A percentile compares a stretch with the other conserved stretches of the same genome.
Evolutionary conservation across 2,113 vertebrate genomes (phyloP).

Genomic region (Odontesthes bonariensis): DNA sequence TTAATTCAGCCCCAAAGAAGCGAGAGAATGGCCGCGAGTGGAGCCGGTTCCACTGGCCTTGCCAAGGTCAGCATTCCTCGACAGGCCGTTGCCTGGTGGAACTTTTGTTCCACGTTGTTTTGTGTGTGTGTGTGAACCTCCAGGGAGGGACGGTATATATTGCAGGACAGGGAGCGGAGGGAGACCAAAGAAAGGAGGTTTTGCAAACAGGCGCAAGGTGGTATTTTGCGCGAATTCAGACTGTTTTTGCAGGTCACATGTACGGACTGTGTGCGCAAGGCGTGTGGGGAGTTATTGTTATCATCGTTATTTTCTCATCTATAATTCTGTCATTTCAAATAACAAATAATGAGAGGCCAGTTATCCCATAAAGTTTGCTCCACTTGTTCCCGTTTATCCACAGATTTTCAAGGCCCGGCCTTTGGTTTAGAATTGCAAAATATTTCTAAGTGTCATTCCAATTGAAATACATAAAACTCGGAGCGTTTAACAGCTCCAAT

Average conservation of each 20-base stretch:
- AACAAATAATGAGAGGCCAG: too few species aligned
- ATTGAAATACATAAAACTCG: not conserved
- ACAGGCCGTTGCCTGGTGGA: conserved; percentile 76
- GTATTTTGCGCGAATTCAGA: not conserved
- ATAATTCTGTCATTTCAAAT: too few species aligned
- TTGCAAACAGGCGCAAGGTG: conserved; percentile 32
- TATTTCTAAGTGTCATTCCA: too few species aligned
- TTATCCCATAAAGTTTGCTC: not conserved
- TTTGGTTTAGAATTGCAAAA: not conserved
- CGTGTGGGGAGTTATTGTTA: too few species aligned
- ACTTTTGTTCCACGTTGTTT: conserved; percentile 71
- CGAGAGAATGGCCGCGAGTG: conserved; percentile 48
- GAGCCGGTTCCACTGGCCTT: conserved; percentile 60
- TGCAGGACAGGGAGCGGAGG: conserved; percentile 12
- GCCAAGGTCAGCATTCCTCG: conserved; percentile 82
- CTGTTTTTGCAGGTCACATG: not conserved
- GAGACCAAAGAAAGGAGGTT: conserved; percentile 26
- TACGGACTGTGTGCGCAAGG: not conserved
- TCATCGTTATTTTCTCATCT: not conserved
- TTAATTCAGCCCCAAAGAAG: conserved; percentile 56
- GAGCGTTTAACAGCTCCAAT: not conserved
- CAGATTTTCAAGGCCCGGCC: too few species aligned
- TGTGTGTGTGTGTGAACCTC: conserved; percentile 42
- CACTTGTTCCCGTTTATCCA: not conserved
- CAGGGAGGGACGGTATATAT: conserved; percentile 45